phyloP scores from a whole-genome alignment of 2,797 vertebrate genomes.

The Etheostoma perlongum region DNA sequence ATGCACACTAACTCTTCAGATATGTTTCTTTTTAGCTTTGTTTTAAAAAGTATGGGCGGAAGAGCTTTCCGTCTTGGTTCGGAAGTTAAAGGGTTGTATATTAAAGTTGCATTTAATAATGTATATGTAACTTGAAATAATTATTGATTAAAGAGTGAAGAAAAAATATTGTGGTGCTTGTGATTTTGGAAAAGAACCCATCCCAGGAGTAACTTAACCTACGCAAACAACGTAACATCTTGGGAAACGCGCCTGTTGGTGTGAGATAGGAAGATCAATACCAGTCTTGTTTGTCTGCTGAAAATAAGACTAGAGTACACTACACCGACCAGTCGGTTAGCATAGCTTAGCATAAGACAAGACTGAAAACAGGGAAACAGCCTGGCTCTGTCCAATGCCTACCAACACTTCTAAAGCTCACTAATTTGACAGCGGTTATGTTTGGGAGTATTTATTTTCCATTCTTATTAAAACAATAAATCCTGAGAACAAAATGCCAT shows the following conservation, averaged over 20 bases:
- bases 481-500: not conserved
- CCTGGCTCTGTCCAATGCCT: not conserved
- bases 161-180: slow-evolving; percentile 36
- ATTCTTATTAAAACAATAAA: not conserved
- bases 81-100: slow-evolving; percentile 76
- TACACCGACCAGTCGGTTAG: not conserved
- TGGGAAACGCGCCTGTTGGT: not conserved
- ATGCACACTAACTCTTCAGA: slow-evolving; percentile 79
- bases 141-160: slow-evolving; percentile 76
- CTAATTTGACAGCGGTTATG: not conserved
- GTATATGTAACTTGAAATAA: slow-evolving; percentile 82
- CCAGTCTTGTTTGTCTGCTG: not conserved
- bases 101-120: slow-evolving; percentile 83
- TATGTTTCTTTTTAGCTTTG: slow-evolving; percentile 70
- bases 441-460: not conserved
- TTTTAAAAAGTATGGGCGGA: slow-evolving; percentile 71
- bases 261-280: not conserved
- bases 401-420: not conserved
- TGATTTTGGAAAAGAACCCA: slow-evolving; percentile 13
- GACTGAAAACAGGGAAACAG: not conserved
- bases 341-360: not conserved
- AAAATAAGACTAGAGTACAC: not conserved
- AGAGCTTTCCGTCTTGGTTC: slow-evolving; percentile 62
- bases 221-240: not conserved
- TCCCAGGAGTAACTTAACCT: too few species aligned